Evolutionary conservation across 2,797 vertebrate species (phyloP), one percentile per base, ranked within the genome.

Genomic region (Acipenser transmontanus): DNA sequence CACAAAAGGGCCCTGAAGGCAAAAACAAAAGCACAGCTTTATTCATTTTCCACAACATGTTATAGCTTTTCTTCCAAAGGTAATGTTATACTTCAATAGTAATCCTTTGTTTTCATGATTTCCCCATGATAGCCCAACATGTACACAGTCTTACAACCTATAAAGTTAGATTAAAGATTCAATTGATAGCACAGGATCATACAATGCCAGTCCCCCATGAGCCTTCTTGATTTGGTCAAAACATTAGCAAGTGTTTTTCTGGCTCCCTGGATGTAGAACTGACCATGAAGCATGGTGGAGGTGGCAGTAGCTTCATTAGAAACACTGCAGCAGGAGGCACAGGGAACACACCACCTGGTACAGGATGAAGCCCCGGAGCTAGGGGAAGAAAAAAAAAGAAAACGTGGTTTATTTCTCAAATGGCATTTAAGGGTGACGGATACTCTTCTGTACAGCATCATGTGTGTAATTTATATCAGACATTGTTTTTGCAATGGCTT

Each of bases 261-360:
- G 57, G 49, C 8, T 50, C 8, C 8, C 6, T 14, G 47, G 17
- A 1, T 10, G 49, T 47, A 47, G 13, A 13, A 87, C 89, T 84
- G 71, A 99, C 97, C 80, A 93, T 93, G 81, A 98, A 99, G 75
- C 95, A 97, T 63, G 92, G 84, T 63, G 97, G 97, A 56, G 97
- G 97, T 71, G 96, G 97, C 69, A 98, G 92, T 80, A 98, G 91
- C 84, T 99, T 99, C 97, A 98, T 99, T 68, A 99, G 85, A 66
- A 98, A 79, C 2, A 99, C 94, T 69, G 96, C 96, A 76, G 93
- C 94, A 50, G 96, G 95, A 12, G 97, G 97, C 52, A 98, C 96
- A 51, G 97, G 97, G 80, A 99, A 99, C 49, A 99, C 96, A 54
- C 97, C 97, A 0, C 97, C 97, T 0, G 97, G 95, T 65, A 99